These are phyloP conservation scores for Salmo trutta DNA, from an alignment of 2,797 vertebrate genomes.

Conservation along the genomic window DNA sequence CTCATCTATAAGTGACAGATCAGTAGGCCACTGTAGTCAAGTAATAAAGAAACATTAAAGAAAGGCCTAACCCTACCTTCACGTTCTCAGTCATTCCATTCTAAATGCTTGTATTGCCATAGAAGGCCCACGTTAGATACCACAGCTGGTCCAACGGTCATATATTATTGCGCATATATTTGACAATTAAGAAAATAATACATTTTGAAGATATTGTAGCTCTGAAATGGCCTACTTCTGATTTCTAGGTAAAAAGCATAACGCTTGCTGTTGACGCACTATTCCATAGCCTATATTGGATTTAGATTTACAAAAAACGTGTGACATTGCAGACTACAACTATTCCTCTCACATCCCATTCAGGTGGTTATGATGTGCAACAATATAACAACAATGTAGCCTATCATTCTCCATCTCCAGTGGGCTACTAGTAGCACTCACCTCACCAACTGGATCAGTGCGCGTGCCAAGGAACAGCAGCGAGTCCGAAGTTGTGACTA, in stretches of 20 bases:
- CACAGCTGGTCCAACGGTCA: neutral
- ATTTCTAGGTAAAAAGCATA: neutral
- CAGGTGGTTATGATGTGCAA: neutral
- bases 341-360: neutral
- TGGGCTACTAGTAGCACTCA: constrained; percentile 38
- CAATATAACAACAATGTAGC: neutral
- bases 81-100: neutral
- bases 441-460: constrained; percentile 53
- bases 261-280: neutral
- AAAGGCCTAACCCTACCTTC: neutral
- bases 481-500: constrained; percentile 49
- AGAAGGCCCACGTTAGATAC: neutral
- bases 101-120: neutral
- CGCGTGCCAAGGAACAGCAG: constrained; percentile 34
- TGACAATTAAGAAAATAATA: neutral
- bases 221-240: no score
- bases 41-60: neutral
- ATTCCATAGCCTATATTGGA: neutral
- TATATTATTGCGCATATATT: neutral
- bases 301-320: neutral
- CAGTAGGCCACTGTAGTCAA: neutral
- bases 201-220: neutral
- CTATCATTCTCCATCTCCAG: neutral
- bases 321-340: neutral
- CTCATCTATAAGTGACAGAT: neutral